A percentile compares a stretch with the other conserved stretches of the same genome.
phyloP scores from a whole-genome alignment of 2,888 invertebrate species.

The Rapana venosa region DNA sequence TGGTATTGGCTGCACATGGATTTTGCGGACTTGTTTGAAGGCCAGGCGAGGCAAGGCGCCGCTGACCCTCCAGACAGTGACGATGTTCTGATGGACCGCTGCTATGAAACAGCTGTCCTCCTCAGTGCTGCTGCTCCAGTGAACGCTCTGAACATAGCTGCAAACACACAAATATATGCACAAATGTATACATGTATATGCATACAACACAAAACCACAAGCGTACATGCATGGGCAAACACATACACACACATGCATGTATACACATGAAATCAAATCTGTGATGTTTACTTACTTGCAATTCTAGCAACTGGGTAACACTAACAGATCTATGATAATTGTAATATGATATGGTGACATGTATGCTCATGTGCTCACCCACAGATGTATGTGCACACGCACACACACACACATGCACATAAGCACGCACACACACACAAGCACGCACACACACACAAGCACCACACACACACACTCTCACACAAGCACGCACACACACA shows the following conservation, averaged over 20 bases:
- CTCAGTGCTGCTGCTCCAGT: constrained; percentile 34
- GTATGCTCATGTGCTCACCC: not conserved
- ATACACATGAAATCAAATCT: too few relatives aligned
- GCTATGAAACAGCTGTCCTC: constrained; percentile 68
- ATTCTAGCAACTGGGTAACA: too few relatives aligned
- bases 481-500: not conserved
- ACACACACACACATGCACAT: constrained; percentile 7
- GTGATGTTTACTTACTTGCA: too few relatives aligned
- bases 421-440: constrained; percentile 13
- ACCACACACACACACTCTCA: constrained; percentile 4
- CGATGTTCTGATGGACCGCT: constrained; percentile 70
- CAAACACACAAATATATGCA: constrained; percentile 10
- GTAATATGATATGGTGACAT: too few relatives aligned
- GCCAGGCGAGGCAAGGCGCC: constrained; percentile 67
- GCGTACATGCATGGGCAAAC: not conserved
- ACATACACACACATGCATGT: not conserved
- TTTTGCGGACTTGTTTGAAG: constrained; percentile 74
- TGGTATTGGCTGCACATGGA: constrained; percentile 71
- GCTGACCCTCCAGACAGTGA: constrained; percentile 74
- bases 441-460: constrained; percentile 3
- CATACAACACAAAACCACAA: not conserved
- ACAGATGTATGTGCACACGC: not conserved
- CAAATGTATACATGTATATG: not conserved
- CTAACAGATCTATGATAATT: too few relatives aligned
- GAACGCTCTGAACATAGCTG: constrained; percentile 43